A percentile compares a stretch with the other conserved stretches of the same genome.
phyloP scores from a whole-genome alignment of 92 coral and sea anemone species.

The Muricea muricata region DNA sequence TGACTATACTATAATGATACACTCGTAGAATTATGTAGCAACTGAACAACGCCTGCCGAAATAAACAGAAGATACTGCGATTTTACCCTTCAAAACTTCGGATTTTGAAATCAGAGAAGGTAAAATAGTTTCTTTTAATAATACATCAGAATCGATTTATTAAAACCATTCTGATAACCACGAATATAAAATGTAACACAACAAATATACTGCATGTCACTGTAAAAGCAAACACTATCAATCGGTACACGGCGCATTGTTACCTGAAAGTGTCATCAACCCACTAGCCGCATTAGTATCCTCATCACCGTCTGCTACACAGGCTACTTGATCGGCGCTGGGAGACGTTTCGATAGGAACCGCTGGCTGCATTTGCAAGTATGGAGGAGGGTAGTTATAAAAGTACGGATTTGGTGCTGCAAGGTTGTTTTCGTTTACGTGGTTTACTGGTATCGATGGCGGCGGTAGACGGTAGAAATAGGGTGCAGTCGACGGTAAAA shows the following conservation, averaged over 20 bases:
- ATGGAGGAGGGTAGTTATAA: background rate
- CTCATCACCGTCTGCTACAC: background rate
- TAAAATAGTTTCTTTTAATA: too few species aligned
- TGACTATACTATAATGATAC: too few species aligned
- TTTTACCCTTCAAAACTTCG: too few species aligned
- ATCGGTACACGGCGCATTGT: background rate
- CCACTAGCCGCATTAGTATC: background rate
- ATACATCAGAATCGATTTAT: too few species aligned
- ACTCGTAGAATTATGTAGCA: too few species aligned
- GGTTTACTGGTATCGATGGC: too few species aligned
- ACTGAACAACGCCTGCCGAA: too few species aligned
- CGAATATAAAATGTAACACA: too few species aligned
- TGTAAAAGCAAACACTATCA: background rate
- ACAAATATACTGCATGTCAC: background rate
- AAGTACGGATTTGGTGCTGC: conserved; percentile 16
- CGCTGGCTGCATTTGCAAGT: background rate
- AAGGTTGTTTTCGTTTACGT: background rate
- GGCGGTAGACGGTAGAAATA: too few species aligned
- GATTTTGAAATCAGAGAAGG: too few species aligned
- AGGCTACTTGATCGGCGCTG: background rate
- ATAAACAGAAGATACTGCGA: too few species aligned
- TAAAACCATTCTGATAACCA: too few species aligned
- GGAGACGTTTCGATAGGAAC: background rate
- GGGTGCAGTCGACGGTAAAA: background rate
- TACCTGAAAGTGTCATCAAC: background rate